phyloP scores from a whole-genome alignment of 2,797 vertebrate species.

The Toxotes lorentzi region DNA sequence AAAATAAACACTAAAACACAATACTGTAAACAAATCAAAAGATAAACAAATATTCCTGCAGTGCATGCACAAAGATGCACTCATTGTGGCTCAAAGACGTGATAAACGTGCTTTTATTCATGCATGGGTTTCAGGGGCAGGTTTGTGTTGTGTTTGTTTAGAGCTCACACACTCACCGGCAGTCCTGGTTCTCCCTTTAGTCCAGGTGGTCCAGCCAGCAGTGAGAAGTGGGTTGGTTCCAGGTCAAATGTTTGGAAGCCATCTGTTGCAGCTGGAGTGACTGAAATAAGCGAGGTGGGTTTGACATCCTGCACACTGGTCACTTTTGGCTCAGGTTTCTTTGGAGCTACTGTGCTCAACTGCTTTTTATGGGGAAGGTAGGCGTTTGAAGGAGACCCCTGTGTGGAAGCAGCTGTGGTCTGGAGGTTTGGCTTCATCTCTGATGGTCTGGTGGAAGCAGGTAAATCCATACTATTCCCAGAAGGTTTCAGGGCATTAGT shows the following conservation, averaged over 20 bases:
- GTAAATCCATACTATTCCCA: conserved; percentile 55
- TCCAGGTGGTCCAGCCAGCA: conserved; percentile 88
- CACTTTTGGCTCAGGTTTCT: conserved; percentile 73
- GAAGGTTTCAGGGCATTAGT: conserved; percentile 35
- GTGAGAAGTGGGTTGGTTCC: conserved; percentile 89
- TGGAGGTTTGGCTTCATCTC: conserved; percentile 55
- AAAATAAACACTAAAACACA: conserved; percentile 22
- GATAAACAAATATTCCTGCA: not conserved
- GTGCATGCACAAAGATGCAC: conserved; percentile 3
- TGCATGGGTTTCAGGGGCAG: conserved; percentile 6
- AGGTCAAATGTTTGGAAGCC: conserved; percentile 88
- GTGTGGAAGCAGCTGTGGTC: conserved; percentile 45
- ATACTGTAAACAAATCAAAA: conserved; percentile 17
- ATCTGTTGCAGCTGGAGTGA: conserved; percentile 86
- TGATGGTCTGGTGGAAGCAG: conserved; percentile 46
- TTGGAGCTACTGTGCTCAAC: conserved; percentile 51
- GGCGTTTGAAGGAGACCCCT: conserved; percentile 41
- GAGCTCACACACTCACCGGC: conserved; percentile 85
- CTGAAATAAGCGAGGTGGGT: conserved; percentile 70
- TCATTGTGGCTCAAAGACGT: not conserved
- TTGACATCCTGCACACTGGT: conserved; percentile 71
- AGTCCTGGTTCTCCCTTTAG: conserved; percentile 93
- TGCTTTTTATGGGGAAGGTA: conserved; percentile 64
- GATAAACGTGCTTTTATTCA: not conserved
- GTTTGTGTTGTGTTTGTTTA: conserved; percentile 32